A percentile compares a stretch with the other conserved stretches of the same genome.
Conservation (phyloP, 30 jellyfish, hydroid and myxozoan species). For the Morbakka virulenta region DNA sequence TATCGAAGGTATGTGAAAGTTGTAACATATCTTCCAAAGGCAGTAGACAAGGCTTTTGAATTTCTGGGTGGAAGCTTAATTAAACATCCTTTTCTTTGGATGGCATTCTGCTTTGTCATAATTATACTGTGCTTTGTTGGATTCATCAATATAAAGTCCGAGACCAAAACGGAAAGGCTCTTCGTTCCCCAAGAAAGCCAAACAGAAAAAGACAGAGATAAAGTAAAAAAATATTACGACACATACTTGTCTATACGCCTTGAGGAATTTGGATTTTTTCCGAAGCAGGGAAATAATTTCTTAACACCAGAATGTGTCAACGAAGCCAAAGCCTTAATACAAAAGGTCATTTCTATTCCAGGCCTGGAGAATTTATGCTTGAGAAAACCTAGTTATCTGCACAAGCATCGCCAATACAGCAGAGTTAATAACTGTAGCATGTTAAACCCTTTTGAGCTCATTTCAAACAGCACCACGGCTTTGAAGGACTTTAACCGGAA, state of each 20-base stretch:
- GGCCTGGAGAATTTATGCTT: slow-evolving; percentile 41
- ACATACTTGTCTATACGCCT: slow-evolving; percentile 28
- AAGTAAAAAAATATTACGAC: slow-evolving; percentile 9
- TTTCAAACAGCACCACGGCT: not conserved
- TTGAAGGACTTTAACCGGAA: not conserved
- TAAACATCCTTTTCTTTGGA: not conserved
- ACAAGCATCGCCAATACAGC: not conserved
- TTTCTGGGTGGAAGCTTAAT: not conserved
- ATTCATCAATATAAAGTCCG: slow-evolving; percentile 10
- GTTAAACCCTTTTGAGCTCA: slow-evolving; percentile 48
- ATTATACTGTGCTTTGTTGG: slow-evolving; percentile 36
- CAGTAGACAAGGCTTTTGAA: not conserved
- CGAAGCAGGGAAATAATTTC: slow-evolving; percentile 45
- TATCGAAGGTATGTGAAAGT: not conserved
- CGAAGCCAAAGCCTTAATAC: slow-evolving; percentile 28
- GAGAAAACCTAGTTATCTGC: slow-evolving; percentile 9
- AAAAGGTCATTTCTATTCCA: slow-evolving; percentile 7
- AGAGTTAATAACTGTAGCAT: slow-evolving; percentile 6
- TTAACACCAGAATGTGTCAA: not conserved
- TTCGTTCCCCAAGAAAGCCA: slow-evolving; percentile 36
- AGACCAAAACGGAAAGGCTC: slow-evolving; percentile 36
- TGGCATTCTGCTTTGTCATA: not conserved
- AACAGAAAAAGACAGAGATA: slow-evolving; percentile 20
- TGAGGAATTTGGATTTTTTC: slow-evolving; percentile 29
- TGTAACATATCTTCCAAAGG: not conserved